These are phyloP conservation scores for Pao palembangensis DNA, from an alignment of 2,113 vertebrate species.

Conservation along the genomic window DNA sequence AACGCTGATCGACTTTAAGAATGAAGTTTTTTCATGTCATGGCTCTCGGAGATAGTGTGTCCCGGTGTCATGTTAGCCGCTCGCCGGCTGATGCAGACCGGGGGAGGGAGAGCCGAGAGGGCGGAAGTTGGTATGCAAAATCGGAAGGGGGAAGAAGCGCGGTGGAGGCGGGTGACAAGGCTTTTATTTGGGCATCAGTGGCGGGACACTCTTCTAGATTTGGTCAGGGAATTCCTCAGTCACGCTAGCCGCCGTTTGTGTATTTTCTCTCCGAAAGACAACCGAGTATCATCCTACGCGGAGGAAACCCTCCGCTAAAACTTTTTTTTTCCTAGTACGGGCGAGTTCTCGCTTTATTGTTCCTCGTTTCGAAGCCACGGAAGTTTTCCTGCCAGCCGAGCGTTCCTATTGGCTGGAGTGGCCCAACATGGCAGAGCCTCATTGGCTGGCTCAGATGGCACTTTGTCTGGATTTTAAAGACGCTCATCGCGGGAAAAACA, in stretches of 20 bases:
- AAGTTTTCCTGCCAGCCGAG: slow-evolving; percentile 45
- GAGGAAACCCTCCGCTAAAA: background rate
- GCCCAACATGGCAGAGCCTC: slow-evolving; percentile 77
- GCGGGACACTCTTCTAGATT: background rate
- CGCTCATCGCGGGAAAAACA: slow-evolving; percentile 32
- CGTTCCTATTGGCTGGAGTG: slow-evolving; percentile 62
- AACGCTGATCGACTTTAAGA: slow-evolving; percentile 38
- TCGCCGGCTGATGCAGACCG: slow-evolving; percentile 60
- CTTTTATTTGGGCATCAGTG: slow-evolving; percentile 1
- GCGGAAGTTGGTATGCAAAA: slow-evolving; percentile 76
- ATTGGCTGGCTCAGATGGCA: slow-evolving; percentile 61
- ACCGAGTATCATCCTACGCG: too few species aligned
- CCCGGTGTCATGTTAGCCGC: slow-evolving; percentile 52
- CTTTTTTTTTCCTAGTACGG: background rate
- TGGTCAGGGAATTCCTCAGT: too few species aligned
- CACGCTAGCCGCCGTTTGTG: too few species aligned
- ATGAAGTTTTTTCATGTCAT: slow-evolving; percentile 50
- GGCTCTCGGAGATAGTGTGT: slow-evolving; percentile 33
- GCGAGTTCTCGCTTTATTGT: slow-evolving; percentile 39
- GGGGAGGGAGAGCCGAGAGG: slow-evolving; percentile 38
- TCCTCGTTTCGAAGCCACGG: slow-evolving; percentile 46
- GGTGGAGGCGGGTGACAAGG: background rate
- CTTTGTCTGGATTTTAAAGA: slow-evolving; percentile 34
- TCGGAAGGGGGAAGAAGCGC: slow-evolving; percentile 45
- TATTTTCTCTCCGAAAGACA: too few species aligned